Evolutionary conservation across 2,113 vertebrate genomes (phyloP), one percentile per base, ranked within the genome.

Genomic region (Rhinolophus sinicus): DNA sequence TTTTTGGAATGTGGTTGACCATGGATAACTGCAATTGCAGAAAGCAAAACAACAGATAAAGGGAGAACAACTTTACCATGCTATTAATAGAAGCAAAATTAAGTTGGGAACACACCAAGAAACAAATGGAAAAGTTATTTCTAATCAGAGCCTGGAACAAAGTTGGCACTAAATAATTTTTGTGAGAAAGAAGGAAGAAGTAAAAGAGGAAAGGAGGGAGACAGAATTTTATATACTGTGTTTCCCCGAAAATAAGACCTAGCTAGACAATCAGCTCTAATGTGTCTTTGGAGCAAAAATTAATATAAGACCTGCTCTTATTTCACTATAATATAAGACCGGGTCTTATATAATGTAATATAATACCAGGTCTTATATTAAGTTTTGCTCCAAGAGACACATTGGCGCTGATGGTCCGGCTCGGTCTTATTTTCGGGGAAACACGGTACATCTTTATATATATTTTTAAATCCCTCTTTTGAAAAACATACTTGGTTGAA

Each of bases 41-140:
- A 13, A 73, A 14, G 14, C 16, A 40, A 33, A 75, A 18, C 26
- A 8, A 8, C 72, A 47, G 44, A 18, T 47, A 33, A 18, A 30
- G 14, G 72, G 40, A 30, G 38, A 26, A 44, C 22, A 18, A 10
- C 13, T 4, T 28, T 5, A 11, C 21, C 0, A 0, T 2, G 47
- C 70, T 40, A 5, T 10, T 8, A 2, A n/a, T 0, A 8, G 30
- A 15, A 11, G 26, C 15, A 38, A n/a, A 38, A 24, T 12, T 10
- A 22, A 2, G 4, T 5, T 40, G 26, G 81, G 40, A 52, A 30
- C 15, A 30, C 16, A 19, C 9, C 16, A 83, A 40, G 30, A 88
- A 65, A 58, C 15, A 50, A 35, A 16, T 0, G 2, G 15, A 75
- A 16, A 30, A 12, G 3, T 11, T 21, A 7, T 19, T 30, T 13